These are phyloP conservation scores for Malurus splendens DNA, from an alignment of 2,797 vertebrate species.

Conservation along the genomic window DNA sequence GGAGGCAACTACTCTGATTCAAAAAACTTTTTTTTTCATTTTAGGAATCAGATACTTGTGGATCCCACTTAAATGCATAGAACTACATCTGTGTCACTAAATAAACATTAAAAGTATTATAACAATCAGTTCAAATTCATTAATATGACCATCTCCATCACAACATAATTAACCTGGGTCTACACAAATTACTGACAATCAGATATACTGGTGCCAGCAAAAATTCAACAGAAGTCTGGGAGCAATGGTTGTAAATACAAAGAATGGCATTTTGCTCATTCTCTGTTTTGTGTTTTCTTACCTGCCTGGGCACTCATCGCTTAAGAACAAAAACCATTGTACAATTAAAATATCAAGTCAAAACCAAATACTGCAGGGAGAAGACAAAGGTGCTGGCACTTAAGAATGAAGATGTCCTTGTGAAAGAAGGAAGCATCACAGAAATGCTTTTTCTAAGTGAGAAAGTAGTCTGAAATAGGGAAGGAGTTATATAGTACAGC, in stretches of 20 bases:
- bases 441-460: not conserved
- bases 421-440: not conserved
- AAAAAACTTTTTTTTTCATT: not conserved
- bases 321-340: not conserved
- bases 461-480: not conserved
- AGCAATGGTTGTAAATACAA: not conserved
- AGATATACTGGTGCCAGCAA: not conserved
- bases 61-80: not conserved
- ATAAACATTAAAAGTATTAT: not conserved
- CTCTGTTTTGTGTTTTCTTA: not conserved
- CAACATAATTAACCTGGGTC: not conserved
- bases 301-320: not conserved
- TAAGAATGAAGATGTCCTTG: not conserved
- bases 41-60: not conserved
- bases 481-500: not conserved
- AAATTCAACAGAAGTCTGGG: not conserved
- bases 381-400: not conserved
- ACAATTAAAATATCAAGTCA: not conserved
- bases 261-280: not conserved
- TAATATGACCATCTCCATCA: not conserved
- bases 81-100: not conserved
- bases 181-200: not conserved
- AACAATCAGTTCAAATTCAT: not conserved
- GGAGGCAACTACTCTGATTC: not conserved
- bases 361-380: not conserved